A percentile compares a stretch with the other conserved stretches of the same genome.
phyloP scores from a whole-genome alignment of 1,140 invertebrate species.

The Drosophila mauritiana region DNA sequence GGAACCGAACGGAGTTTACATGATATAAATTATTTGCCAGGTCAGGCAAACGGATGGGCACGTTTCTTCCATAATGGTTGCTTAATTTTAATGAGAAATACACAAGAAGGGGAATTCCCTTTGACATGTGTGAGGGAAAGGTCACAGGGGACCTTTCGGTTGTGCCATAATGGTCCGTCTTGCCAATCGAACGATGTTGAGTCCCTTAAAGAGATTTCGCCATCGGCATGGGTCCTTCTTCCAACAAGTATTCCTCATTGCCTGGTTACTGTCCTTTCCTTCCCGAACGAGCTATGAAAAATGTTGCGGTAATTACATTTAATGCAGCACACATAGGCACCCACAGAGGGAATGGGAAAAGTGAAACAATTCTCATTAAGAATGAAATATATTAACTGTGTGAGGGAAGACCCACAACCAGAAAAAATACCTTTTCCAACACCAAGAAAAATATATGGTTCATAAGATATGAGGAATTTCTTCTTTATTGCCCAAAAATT shows the following conservation, averaged over 20 bases:
- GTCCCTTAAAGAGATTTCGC: conserved; percentile 24
- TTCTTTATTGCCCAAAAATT: too few relatives aligned
- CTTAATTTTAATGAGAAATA: conserved; percentile 79
- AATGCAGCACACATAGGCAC: conserved; percentile 43
- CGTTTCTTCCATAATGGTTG: conserved; percentile 74
- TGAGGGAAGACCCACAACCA: background rate
- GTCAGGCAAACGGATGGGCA: conserved; percentile 46
- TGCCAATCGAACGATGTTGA: conserved; percentile 50
- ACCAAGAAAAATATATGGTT: too few relatives aligned
- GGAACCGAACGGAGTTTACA: conserved; percentile 14
- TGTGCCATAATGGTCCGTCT: conserved; percentile 35
- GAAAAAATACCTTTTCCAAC: too few relatives aligned
- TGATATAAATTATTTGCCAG: conserved; percentile 53
- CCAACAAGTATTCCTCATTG: conserved; percentile 14
- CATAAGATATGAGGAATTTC: too few relatives aligned
- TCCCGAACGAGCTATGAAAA: conserved; percentile 46
- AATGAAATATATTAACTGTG: conserved; percentile 64
- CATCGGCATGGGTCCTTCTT: conserved; percentile 35
- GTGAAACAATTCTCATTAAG: conserved; percentile 77
- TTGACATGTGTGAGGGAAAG: conserved; percentile 13
- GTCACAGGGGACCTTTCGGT: background rate
- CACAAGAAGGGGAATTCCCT: conserved; percentile 30
- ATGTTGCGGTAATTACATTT: conserved; percentile 78
- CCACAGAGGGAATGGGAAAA: conserved; percentile 28
- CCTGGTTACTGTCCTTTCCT: conserved; percentile 14